phyloP scores from a whole-genome alignment of 2,888 invertebrate genomes.

The Flexamia atlantica region DNA sequence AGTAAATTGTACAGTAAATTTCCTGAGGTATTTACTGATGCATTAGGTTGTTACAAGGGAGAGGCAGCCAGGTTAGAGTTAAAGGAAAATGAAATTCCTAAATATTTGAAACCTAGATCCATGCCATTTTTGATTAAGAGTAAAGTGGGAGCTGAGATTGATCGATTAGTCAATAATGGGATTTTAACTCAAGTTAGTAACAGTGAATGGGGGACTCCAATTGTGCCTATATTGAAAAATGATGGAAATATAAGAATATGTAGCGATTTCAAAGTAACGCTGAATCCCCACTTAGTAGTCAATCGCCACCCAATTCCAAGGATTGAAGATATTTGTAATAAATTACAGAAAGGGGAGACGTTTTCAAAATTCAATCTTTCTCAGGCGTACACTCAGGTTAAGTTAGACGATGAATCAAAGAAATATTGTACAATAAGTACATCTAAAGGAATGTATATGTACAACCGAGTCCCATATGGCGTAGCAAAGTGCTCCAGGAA shows the following conservation, averaged over 20 bases:
- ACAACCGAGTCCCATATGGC: too few relatives aligned
- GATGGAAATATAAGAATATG: conserved; percentile 72
- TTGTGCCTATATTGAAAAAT: conserved; percentile 72
- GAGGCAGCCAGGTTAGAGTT: conserved; percentile 39
- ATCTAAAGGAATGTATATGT: too few relatives aligned
- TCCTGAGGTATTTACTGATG: too few relatives aligned
- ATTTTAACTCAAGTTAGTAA: conserved; percentile 68
- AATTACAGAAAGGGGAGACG: conserved; percentile 70
- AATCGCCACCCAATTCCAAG: conserved; percentile 69
- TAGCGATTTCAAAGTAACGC: conserved; percentile 72
- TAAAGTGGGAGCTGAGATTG: conserved; percentile 69
- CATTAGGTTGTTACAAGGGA: too few relatives aligned
- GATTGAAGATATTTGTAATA: conserved; percentile 68
- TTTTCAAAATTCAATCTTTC: conserved; percentile 73
- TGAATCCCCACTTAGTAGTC: conserved; percentile 70
- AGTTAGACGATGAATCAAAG: conserved; percentile 60
- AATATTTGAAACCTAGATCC: conserved; percentile 69
- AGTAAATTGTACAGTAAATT: too few relatives aligned
- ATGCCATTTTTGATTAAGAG: conserved; percentile 69
- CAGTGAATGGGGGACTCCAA: conserved; percentile 72
- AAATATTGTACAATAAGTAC: too few relatives aligned
- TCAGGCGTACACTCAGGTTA: conserved; percentile 73
- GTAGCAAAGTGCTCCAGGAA: too few relatives aligned
- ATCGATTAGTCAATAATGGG: conserved; percentile 66
- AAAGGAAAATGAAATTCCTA: conserved; percentile 66